Evolutionary conservation across 2,113 vertebrate genomes (phyloP).

Genomic region (Paramormyrops kingsleyae): DNA sequence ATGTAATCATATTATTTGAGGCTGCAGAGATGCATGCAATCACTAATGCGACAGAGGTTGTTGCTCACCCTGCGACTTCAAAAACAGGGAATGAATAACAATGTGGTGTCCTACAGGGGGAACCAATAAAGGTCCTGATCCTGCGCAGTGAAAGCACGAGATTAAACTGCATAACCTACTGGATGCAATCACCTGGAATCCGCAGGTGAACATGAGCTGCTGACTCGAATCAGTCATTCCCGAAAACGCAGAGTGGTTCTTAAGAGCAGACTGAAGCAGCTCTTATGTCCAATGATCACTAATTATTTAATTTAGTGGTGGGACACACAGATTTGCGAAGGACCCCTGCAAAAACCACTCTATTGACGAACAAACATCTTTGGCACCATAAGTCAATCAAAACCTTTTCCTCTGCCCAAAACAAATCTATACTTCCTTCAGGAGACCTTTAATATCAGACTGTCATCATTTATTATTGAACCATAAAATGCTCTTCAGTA

Average conservation of each 20-base stretch:
- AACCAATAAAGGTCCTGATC: not conserved
- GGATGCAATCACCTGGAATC: not conserved
- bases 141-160: not conserved
- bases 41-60: not conserved
- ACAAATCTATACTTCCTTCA: not conserved
- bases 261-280: not conserved
- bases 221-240: not conserved
- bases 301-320: not conserved
- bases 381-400: not conserved
- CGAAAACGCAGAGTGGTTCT: not conserved
- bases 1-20: not conserved
- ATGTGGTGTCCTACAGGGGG: not conserved
- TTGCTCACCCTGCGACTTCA: not conserved
- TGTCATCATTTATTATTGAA: not conserved
- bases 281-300: not conserved
- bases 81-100: not conserved
- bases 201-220: not conserved
- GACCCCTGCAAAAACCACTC: not conserved
- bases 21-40: not conserved
- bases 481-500: not conserved
- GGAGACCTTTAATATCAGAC: not conserved
- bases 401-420: not conserved
- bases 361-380: not conserved
- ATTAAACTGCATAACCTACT: not conserved
- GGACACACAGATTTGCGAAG: not conserved